phyloP scores from a whole-genome alignment of 1,140 invertebrate genomes.

The Arion vulgaris region DNA sequence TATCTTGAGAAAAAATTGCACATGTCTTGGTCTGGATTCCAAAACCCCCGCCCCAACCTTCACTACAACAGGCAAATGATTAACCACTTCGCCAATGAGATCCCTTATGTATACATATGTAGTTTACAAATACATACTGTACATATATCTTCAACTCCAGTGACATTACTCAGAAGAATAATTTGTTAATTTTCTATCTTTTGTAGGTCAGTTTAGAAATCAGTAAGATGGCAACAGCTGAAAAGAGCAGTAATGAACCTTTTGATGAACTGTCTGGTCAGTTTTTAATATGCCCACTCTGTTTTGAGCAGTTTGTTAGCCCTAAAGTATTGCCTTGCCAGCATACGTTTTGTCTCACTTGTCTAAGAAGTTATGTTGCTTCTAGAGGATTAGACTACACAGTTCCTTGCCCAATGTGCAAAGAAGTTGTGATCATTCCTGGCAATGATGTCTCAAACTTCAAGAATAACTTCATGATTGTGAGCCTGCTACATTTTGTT shows the following conservation, averaged over 20 bases:
- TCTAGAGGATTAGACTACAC: neutral
- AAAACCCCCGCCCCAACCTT: too few relatives aligned
- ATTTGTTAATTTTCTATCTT: too few relatives aligned
- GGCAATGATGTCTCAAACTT: conserved; percentile 22
- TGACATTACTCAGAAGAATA: too few relatives aligned
- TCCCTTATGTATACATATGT: too few relatives aligned
- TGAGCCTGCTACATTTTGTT: conserved; percentile 29
- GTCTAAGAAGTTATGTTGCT: conserved; percentile 32
- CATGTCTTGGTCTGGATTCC: too few relatives aligned
- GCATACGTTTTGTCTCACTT: conserved; percentile 32
- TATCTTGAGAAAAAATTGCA: too few relatives aligned
- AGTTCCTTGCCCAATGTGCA: conserved; percentile 31
- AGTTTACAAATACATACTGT: too few relatives aligned
- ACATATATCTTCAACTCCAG: too few relatives aligned
- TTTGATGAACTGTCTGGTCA: conserved; percentile 20
- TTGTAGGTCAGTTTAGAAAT: neutral
- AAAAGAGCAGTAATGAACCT: neutral
- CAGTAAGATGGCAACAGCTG: neutral
- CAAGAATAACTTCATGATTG: conserved; percentile 31
- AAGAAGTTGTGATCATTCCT: conserved; percentile 28
- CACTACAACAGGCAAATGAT: too few relatives aligned
- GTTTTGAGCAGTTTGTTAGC: conserved; percentile 18
- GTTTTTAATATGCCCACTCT: conserved; percentile 30
- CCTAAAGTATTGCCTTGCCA: conserved; percentile 40
- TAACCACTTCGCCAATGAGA: too few relatives aligned